A percentile compares a stretch with the other conserved stretches of the same genome.
phyloP scores from a whole-genome alignment of 2,797 vertebrate species.

The Phoeniculus purpureus region DNA sequence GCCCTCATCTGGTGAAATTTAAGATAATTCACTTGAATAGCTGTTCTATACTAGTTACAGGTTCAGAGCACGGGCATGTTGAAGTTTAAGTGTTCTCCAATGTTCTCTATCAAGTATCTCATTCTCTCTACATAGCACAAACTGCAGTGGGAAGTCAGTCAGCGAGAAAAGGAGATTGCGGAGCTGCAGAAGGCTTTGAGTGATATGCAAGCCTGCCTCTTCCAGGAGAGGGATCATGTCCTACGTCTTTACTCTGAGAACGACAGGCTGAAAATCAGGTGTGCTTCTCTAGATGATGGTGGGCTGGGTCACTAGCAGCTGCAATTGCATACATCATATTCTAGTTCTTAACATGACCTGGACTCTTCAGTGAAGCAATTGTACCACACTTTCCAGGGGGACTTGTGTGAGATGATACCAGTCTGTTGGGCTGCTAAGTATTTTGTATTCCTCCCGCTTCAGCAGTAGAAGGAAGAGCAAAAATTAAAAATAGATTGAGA shows the following conservation, averaged over 20 bases:
- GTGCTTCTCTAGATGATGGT: neutral
- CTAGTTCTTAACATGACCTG: neutral
- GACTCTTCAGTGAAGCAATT: neutral
- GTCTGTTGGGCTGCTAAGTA: neutral
- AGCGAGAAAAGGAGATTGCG: slow-evolving; percentile 88
- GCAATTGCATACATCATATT: rapidly evolving
- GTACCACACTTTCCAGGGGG: neutral
- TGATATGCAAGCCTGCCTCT: slow-evolving; percentile 95
- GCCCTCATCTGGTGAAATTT: neutral
- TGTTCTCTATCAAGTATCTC: neutral
- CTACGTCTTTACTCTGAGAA: slow-evolving; percentile 93
- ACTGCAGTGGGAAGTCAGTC: slow-evolving; percentile 87
- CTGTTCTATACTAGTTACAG: neutral
- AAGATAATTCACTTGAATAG: neutral
- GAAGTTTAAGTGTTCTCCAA: neutral
- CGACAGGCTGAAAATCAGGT: slow-evolving; percentile 96
- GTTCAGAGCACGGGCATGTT: neutral
- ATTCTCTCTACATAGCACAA: slow-evolving; percentile 82
- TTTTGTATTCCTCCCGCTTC: neutral
- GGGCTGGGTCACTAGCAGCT: neutral
- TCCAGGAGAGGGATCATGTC: slow-evolving; percentile 93
- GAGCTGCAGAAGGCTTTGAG: slow-evolving; percentile 94
- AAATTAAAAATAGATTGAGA: neutral
- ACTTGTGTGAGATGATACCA: neutral
- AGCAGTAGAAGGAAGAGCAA: neutral